These are phyloP conservation scores for Philypnodon macrostomus DNA, from an alignment of 2,797 vertebrate genomes.

Conservation along the genomic window DNA sequence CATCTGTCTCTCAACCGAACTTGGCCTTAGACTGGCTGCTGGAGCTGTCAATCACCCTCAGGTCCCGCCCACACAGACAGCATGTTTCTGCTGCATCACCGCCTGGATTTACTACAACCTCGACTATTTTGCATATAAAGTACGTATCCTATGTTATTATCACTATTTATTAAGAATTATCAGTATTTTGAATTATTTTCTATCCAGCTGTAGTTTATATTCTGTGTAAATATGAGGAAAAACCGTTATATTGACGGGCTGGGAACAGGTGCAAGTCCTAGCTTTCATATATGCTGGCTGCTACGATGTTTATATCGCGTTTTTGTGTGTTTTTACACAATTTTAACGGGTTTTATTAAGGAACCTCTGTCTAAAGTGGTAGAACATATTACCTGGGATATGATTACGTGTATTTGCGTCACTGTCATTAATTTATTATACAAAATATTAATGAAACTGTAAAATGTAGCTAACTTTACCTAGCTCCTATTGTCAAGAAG, in stretches of 20 bases:
- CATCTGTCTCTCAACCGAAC: conserved; percentile 65
- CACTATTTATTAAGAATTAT: neutral
- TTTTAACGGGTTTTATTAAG: neutral
- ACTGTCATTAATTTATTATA: neutral
- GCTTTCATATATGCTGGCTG: conserved; percentile 13
- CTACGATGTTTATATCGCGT: conserved; percentile 36
- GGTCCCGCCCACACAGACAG: conserved; percentile 37
- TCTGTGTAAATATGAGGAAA: fast-evolving
- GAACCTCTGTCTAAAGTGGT: neutral
- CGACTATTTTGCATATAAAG: conserved; percentile 42
- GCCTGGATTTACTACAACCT: conserved; percentile 34
- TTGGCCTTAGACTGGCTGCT: fast-evolving
- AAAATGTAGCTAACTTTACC: conserved; percentile 31
- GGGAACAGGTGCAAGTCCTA: conserved; percentile 55
- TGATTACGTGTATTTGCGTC: neutral
- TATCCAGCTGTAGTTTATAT: neutral
- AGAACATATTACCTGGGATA: neutral
- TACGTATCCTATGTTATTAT: conserved; percentile 35
- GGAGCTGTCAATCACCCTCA: conserved; percentile 48
- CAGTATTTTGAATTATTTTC: neutral
- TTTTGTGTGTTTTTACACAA: conserved; percentile 18
- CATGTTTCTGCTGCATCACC: conserved; percentile 42
- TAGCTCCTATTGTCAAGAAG: neutral
- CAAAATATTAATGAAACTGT: conserved; percentile 4
- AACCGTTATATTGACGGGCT: conserved; percentile 13